phyloP scores from a whole-genome alignment of 2,113 vertebrate genomes.

The Hypanus sabinus region DNA sequence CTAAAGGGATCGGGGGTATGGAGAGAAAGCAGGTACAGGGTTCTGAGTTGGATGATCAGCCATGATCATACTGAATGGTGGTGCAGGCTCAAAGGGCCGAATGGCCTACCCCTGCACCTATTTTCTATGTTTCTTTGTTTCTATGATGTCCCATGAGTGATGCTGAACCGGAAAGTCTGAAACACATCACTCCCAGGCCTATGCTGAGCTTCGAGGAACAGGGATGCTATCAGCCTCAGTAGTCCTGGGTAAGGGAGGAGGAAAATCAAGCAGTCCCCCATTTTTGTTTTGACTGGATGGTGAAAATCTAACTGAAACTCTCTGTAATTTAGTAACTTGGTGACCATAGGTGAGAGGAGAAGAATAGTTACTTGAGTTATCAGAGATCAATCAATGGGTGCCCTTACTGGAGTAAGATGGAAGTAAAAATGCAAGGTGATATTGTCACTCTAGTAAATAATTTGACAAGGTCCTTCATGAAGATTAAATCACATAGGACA shows the following conservation, averaged over 20 bases:
- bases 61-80: too few species aligned
- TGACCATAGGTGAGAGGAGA: not conserved
- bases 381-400: not conserved
- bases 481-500: too few species aligned
- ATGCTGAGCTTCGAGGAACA: not conserved
- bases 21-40: too few species aligned
- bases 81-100: too few species aligned
- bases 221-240: not conserved
- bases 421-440: not conserved
- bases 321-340: not conserved
- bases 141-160: too few species aligned
- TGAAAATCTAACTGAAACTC: not conserved
- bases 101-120: too few species aligned
- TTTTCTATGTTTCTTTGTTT: too few species aligned
- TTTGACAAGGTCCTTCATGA: not conserved
- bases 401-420: not conserved
- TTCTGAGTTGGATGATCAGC: too few species aligned
- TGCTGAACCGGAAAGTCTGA: too few species aligned
- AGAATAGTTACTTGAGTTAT: not conserved
- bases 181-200: too few species aligned
- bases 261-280: not conserved
- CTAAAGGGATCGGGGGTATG: too few species aligned
- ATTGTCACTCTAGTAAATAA: not conserved
- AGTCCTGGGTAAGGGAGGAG: not conserved
- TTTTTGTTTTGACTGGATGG: not conserved